Conservation (phyloP, 2,113 vertebrate species). For the Oreocharis arfaki region DNA sequence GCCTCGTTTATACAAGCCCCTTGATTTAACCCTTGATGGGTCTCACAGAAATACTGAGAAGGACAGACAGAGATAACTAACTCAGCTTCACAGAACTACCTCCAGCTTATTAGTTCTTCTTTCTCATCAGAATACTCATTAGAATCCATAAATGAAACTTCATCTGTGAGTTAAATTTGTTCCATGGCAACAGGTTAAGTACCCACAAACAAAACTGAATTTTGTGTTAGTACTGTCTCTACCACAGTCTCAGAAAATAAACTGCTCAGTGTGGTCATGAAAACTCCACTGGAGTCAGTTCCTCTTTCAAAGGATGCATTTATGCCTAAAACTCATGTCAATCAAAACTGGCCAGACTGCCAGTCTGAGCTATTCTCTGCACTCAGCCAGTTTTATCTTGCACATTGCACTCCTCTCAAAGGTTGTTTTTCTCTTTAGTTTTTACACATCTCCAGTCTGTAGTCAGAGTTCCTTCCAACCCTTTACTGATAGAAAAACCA, state of each 20-base stretch:
- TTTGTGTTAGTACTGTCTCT: background rate
- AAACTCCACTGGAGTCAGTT: background rate
- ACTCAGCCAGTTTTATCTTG: background rate
- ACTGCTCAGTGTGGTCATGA: background rate
- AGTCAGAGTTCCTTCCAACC: background rate
- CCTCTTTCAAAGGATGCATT: background rate
- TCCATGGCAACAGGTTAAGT: background rate
- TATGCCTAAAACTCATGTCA: background rate
- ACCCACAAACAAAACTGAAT: background rate
- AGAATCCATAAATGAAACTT: background rate
- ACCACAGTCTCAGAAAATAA: background rate
- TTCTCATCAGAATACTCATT: background rate
- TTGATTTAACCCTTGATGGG: background rate
- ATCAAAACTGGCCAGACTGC: background rate
- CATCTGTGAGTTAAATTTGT: background rate
- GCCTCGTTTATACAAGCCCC: accelerated
- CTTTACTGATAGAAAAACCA: background rate
- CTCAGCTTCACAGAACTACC: background rate
- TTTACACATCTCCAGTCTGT: background rate
- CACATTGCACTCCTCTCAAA: background rate
- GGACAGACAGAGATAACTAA: background rate
- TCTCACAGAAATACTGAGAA: background rate
- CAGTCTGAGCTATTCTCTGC: background rate
- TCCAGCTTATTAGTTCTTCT: background rate
- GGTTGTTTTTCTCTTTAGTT: background rate